Evolutionary conservation across 2,797 vertebrate genomes (phyloP), one percentile per base, ranked within the genome.

Genomic region (Pipistrellus nathusii): DNA sequence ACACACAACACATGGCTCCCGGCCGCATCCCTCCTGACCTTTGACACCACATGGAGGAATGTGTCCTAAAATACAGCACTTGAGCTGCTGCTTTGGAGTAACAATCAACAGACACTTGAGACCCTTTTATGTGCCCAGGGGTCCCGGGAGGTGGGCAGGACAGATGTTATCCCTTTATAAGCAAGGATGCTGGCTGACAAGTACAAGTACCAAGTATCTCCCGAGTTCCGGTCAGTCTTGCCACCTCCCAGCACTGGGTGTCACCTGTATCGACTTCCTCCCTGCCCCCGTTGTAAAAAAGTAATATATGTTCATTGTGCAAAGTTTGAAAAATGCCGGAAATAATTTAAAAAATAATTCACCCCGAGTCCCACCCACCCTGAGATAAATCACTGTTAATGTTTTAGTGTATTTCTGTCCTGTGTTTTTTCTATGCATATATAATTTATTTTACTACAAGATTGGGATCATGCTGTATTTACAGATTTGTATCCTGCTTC

Each of bases 401-500:
- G 97, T 96, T 96, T 97, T 96, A 84, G 94, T 93, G 96, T 91
- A 69, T 96, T 96, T 96, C 96, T 66, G 91, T 94, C 94, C 69
- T 93, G 32, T 90, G 68, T 96, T 80, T 98, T 96, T 98, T 96
- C 94, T 98, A 83, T 73, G 85, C 88, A 46, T 97, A 97, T 85
- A 96, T 88, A 94, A 93, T 75, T n/a, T 94, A 90, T 97, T 95
- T 90, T 97, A 92, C 93, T 97, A 97, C 99, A 99, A 92, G 98
- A 98, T 32, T 98, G 99, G 27, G 98, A 98, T 80, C 98, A 97
- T 91, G 99, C 99, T 95, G 98, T 99, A 72, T 98, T 99, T 46
- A 99, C 98, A 97, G 98, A 99, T 96, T 99, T 99, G 77, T 99
- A 98, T 0, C 99, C 98, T 96, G 99, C 99, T 75, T 92, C 91